Conservation (phyloP, 35 echinoderm and acorn worm species). For the Ophiothrix spiculata region DNA sequence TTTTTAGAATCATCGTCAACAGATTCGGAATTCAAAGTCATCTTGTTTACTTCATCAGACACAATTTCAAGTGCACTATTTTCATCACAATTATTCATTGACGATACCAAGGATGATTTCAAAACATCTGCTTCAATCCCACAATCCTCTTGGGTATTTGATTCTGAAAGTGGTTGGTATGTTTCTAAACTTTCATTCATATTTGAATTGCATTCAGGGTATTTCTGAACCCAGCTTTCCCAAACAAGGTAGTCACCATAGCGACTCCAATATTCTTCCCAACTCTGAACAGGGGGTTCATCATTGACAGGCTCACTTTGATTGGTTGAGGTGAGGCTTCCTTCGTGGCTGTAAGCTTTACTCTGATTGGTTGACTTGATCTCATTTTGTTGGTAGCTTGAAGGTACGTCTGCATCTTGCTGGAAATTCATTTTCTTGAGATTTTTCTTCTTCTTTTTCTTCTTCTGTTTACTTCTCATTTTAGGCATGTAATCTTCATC, state of each 20-base stretch:
- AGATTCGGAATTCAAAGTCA: too few relatives aligned
- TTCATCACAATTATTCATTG: not conserved
- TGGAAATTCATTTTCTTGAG: conserved; percentile 17
- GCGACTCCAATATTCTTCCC: conserved; percentile 49
- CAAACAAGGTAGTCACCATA: conserved; percentile 40
- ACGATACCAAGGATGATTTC: not conserved
- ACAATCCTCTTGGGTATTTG: not conserved
- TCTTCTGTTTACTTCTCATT: not conserved
- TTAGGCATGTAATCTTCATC: conserved; percentile 11
- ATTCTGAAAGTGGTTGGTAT: not conserved
- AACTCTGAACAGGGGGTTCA: not conserved
- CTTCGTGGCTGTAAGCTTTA: not conserved
- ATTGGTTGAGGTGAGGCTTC: not conserved
- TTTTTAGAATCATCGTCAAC: too few relatives aligned
- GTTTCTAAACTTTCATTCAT: not conserved
- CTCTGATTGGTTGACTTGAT: not conserved
- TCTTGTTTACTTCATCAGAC: not conserved
- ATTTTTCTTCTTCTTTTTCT: conserved; percentile 20
- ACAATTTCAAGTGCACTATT: not conserved
- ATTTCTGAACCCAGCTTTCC: conserved; percentile 50
- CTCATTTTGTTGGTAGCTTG: not conserved
- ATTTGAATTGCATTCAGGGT: conserved; percentile 31
- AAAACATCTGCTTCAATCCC: not conserved
- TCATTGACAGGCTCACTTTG: not conserved
- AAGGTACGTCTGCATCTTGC: not conserved